Percentiles rank a stretch among this genome's conserved stretches.
phyloP scores from a whole-genome alignment of 1,140 invertebrate species.

The Ips typographus region DNA sequence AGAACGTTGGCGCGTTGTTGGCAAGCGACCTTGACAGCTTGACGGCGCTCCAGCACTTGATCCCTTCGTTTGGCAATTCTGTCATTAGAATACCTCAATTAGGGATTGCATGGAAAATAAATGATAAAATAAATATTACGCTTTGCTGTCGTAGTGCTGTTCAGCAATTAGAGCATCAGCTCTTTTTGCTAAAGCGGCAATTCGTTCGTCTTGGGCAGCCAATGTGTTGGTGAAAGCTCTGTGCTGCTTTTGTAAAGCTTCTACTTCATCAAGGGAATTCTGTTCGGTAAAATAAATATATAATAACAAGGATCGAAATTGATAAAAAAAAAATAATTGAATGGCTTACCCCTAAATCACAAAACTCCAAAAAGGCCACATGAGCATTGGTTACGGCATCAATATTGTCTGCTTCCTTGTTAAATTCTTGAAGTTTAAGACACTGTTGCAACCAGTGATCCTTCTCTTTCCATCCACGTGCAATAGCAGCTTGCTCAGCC shows the following conservation, averaged over 20 bases:
- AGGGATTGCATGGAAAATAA: slow-evolving; percentile 4
- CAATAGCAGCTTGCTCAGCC: slow-evolving; percentile 75
- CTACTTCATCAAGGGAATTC: slow-evolving; percentile 92
- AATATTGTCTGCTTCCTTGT: slow-evolving; percentile 95
- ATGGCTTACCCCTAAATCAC: slow-evolving; percentile 77
- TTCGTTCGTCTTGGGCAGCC: slow-evolving; percentile 88
- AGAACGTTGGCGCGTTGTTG: slow-evolving; percentile 71
- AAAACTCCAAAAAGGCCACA: slow-evolving; percentile 89
- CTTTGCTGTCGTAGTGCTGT: slow-evolving; percentile 82
- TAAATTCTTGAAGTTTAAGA: slow-evolving; percentile 87
- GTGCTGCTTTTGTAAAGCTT: slow-evolving; percentile 90
- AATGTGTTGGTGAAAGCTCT: slow-evolving; percentile 94
- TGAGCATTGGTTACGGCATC: slow-evolving; percentile 93
- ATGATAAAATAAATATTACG: slow-evolving; percentile 60
- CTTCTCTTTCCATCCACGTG: slow-evolving; percentile 79
- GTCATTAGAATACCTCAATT: slow-evolving; percentile 13
- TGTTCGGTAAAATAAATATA: slow-evolving; percentile 48
- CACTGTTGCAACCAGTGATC: slow-evolving; percentile 82
- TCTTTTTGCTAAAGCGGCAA: slow-evolving; percentile 82
- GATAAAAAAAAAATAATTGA: background rate
- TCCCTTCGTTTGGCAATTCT: slow-evolving; percentile 74
- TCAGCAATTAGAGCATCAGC: slow-evolving; percentile 82
- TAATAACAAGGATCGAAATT: slow-evolving; percentile 13
- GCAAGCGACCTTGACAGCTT: slow-evolving; percentile 73
- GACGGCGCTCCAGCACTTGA: slow-evolving; percentile 73